Evolutionary conservation across 2,797 vertebrate genomes (phyloP), one percentile per base, ranked within the genome.

Genomic region (Ceyx erithaca): DNA sequence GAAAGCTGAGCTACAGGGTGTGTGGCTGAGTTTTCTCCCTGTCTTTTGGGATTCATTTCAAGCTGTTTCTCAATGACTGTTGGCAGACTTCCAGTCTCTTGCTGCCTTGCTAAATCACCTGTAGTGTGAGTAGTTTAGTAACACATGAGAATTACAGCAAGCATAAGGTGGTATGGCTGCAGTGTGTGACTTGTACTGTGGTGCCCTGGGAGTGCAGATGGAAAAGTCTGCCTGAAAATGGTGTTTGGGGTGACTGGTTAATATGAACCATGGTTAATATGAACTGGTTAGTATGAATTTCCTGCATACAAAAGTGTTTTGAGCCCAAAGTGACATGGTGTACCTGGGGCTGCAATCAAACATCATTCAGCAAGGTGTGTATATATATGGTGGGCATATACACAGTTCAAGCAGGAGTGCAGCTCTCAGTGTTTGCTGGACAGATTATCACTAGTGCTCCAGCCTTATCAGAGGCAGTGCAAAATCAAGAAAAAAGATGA

Each of bases 51-150:
- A 80, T 89, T 61, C 58, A 14, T 95, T 87, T 93, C 68, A 89
- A 31, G 89, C 81, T 94, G 87, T 94, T 95, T 93, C 84, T 95
- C 89, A 93, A 48, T 89, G 92, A 66, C 79, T 94, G 8, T 87
- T 96, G 92, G 92, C 90, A 94, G 93, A 16, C 68, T 92, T 95
- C 94, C 93, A 94, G 79, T 8, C 67, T 77, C 71, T 79, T 52
- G 20, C 88, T 92, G 80, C 71, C 89, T 95, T 68, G 23, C 86
- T 90, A 73, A 85, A 75, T 94, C 94, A 95, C 91, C 92, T 95
- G 84, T 80, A 87, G 84, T 77, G 71, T 37, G 63, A 94, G 79
- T 64, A 64, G 57, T 85, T 92, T 70, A 92, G 86, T 80, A 92
- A 75, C 61, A 71, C 71, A 58, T 28, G 66, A 89, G 94, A 54